Evolutionary conservation across 2,113 vertebrate genomes (phyloP), one percentile per base, ranked within the genome.

Genomic region (Dolichotis patagonum): DNA sequence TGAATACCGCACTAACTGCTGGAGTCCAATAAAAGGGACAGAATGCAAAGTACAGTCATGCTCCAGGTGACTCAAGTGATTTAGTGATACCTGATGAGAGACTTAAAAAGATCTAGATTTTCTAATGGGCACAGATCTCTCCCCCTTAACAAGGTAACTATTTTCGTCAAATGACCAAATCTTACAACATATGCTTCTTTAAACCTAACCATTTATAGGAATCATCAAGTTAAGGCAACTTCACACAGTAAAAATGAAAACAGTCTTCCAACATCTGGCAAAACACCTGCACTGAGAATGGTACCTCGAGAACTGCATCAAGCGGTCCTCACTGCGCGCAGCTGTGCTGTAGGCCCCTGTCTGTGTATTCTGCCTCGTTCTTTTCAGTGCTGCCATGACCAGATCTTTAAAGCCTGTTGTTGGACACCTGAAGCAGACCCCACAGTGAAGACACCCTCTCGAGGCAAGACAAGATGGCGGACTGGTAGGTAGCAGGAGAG

Each of bases 171-270:
- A 88, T 30, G 56, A 69, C 54, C 49, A 60, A 49, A 92, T 38
- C 22, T 20, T 8, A 2, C 17, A 62, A 81, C 5, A 86, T 6
- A 49, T 2, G 30, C 75, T 71, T 58, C 54, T 93, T 89, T 85
- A 90, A 94, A 81, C 28, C n/a, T 87, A 81, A 63, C n/a, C 30
- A 96, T 32, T 4, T 35, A 60, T 0, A 84, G 38, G 62, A 89
- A 87, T 69, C 63, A 71, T 9, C 73, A 86, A 49, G 83, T 88
- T 73, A 46, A 97, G 71, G 69, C 26, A 81, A 95, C 5, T 16
- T 35, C 71, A 86, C 38, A 85, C 62, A 82, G 41, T 38, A 6
- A 54, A 80, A 89, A 77, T 58, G 46, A 86, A 90, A 92, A 93
- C 0, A 80, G 11, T 71, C 58, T 65, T 58, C 52, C 17, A 69